Evolutionary conservation across 2,888 invertebrate species (phyloP).

Genomic region (Tinea pellionella): DNA sequence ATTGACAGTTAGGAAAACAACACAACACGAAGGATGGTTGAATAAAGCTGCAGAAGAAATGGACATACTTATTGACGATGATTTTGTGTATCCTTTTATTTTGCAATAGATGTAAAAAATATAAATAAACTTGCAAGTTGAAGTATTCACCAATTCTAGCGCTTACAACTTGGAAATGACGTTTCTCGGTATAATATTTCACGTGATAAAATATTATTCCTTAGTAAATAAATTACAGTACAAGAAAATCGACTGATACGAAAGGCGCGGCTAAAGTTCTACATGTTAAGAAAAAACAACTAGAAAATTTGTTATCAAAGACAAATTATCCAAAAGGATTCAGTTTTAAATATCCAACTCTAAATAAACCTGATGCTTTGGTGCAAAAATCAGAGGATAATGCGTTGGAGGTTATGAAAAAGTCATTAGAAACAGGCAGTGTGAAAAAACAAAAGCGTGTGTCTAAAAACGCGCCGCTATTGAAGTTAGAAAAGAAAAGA

Average conservation of each 20-base stretch:
- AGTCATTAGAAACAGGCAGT: conserved; percentile 45
- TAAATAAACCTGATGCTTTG: conserved; percentile 37
- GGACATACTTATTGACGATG: conserved; percentile 91
- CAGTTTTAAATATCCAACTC: conserved; percentile 71
- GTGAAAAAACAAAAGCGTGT: conserved; percentile 53
- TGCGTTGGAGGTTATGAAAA: conserved; percentile 61
- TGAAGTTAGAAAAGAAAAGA: conserved; percentile 38
- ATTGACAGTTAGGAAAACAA: conserved; percentile 71
- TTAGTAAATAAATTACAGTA: conserved; percentile 35
- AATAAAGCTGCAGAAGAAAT: conserved; percentile 88
- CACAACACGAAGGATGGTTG: conserved; percentile 85
- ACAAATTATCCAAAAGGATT: conserved; percentile 77
- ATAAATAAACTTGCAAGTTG: too few species aligned
- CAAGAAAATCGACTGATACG: conserved; percentile 37
- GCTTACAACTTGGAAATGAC: too few species aligned
- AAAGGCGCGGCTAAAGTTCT: conserved; percentile 46
- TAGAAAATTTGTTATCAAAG: conserved; percentile 61
- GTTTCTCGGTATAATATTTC: too few species aligned
- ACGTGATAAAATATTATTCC: conserved; percentile 17
- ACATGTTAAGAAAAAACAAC: conserved; percentile 58
- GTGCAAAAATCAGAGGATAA: conserved; percentile 32
- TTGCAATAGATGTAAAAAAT: too few species aligned
- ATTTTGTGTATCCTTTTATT: conserved; percentile 61
- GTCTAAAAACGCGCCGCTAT: conserved; percentile 49
- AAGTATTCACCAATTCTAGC: too few species aligned